A percentile compares a stretch with the other conserved stretches of the same genome.
Evolutionary conservation across 2,888 invertebrate genomes (phyloP).

Genomic region (Lypha dubia): DNA sequence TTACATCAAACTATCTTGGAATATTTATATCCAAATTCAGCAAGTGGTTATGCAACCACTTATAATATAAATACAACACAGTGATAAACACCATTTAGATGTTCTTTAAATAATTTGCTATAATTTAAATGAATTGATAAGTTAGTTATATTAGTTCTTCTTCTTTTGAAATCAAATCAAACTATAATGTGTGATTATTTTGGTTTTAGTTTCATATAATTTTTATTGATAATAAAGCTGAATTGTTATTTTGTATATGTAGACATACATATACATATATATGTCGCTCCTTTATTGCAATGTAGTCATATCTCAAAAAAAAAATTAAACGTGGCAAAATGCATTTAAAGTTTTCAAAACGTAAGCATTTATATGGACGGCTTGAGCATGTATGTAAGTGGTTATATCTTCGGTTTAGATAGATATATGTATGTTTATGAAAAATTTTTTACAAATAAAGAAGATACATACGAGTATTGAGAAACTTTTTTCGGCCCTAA

Average conservation of each 20-base stretch:
- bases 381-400: too few relatives aligned
- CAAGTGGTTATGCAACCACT: conserved; percentile 50
- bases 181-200: conserved; percentile 37
- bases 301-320: too few relatives aligned
- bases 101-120: background rate
- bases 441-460: too few relatives aligned
- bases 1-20: conserved; percentile 50
- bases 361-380: too few relatives aligned
- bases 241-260: conserved; percentile 59
- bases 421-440: too few relatives aligned
- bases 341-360: too few relatives aligned
- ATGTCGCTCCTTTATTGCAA: background rate
- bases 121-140: conserved; percentile 40
- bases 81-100: conserved; percentile 42
- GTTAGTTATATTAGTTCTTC: conserved; percentile 16
- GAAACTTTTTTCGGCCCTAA: too few relatives aligned
- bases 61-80: conserved; percentile 41
- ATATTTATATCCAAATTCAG: conserved; percentile 55
- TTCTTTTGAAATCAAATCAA: conserved; percentile 34
- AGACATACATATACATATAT: background rate
- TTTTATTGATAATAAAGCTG: conserved; percentile 45
- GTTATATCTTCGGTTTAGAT: too few relatives aligned
- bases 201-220: conserved; percentile 17
- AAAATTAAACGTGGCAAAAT: too few relatives aligned
- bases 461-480: too few relatives aligned